Percentiles rank a stretch among this genome's conserved stretches.
Conservation (phyloP, 2,113 vertebrate genomes). For the Hiodon alosoides region DNA sequence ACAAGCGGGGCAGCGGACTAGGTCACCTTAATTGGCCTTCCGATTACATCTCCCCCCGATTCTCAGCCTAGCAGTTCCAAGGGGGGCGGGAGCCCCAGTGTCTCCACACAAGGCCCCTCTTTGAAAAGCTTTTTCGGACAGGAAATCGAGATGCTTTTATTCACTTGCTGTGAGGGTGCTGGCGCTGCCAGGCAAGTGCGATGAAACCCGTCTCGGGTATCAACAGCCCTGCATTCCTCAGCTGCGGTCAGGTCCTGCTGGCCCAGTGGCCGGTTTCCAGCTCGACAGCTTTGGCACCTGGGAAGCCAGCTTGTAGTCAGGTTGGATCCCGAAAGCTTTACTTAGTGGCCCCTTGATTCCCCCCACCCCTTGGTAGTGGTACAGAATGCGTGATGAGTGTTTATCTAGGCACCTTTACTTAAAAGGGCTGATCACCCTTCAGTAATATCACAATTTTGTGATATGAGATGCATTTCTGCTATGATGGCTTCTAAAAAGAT, state of each 20-base stretch:
- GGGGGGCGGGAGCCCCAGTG: constrained; percentile 37
- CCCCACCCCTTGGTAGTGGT: neutral
- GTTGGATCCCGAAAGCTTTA: constrained; percentile 5
- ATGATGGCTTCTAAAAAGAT: neutral
- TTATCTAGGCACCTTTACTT: neutral
- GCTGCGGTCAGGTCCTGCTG: constrained; percentile 38
- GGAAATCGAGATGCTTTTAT: constrained; percentile 51
- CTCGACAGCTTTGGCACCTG: constrained; percentile 12
- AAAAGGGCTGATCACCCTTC: no score
- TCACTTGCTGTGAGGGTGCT: constrained; percentile 47
- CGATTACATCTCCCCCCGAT: constrained; percentile 42
- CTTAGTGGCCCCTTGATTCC: neutral
- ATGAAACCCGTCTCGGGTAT: constrained; percentile 16
- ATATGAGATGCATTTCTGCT: neutral
- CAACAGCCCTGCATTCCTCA: constrained; percentile 33
- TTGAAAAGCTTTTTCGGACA: constrained; percentile 42
- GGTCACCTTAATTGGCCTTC: constrained; percentile 41
- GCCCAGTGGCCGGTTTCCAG: constrained; percentile 38
- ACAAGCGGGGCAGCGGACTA: constrained; percentile 49
- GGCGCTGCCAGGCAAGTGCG: constrained; percentile 22
- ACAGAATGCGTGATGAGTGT: neutral
- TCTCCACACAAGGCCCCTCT: constrained; percentile 44
- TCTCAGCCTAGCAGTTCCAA: constrained; percentile 37
- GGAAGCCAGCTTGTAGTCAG: neutral
- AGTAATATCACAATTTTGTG: no score